Evolutionary conservation across 2,113 vertebrate species (phyloP).

Genomic region (Fregata magnificens): DNA sequence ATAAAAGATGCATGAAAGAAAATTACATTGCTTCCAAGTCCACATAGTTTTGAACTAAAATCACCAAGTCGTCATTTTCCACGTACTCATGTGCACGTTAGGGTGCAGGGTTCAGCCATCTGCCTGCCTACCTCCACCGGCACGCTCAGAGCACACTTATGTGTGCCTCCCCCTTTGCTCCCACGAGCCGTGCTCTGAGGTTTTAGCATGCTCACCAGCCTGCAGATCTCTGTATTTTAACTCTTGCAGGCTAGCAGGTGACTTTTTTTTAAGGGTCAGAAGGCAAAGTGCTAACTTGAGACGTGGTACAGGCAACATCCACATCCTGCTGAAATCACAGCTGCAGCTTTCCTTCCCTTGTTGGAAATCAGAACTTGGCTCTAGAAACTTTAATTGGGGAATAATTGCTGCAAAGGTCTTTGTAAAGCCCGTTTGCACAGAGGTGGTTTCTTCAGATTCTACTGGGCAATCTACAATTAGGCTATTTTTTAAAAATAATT

Average conservation of each 20-base stretch:
- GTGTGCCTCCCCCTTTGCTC: background rate
- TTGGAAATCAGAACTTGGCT: background rate
- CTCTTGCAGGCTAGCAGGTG: background rate
- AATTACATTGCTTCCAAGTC: constrained; percentile 60
- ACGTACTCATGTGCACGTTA: background rate
- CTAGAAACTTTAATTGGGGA: background rate
- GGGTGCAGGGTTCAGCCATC: background rate
- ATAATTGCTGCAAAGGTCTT: background rate
- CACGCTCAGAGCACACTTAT: rapidly evolving
- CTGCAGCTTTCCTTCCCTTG: background rate
- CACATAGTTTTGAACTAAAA: constrained; percentile 70
- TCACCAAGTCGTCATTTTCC: constrained; percentile 48
- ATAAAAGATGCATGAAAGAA: constrained; percentile 70
- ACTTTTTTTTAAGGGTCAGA: background rate
- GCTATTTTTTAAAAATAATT: background rate
- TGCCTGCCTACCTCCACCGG: background rate
- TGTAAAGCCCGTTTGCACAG: background rate
- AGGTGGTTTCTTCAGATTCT: background rate
- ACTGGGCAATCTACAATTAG: background rate
- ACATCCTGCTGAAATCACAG: background rate
- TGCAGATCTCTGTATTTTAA: rapidly evolving
- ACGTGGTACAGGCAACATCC: background rate
- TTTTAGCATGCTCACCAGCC: rapidly evolving
- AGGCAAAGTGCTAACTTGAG: background rate
- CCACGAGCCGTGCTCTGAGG: background rate